Base-by-base conservation (phyloP, 2,888 invertebrate species). In the Papilio demoleus region DNA sequence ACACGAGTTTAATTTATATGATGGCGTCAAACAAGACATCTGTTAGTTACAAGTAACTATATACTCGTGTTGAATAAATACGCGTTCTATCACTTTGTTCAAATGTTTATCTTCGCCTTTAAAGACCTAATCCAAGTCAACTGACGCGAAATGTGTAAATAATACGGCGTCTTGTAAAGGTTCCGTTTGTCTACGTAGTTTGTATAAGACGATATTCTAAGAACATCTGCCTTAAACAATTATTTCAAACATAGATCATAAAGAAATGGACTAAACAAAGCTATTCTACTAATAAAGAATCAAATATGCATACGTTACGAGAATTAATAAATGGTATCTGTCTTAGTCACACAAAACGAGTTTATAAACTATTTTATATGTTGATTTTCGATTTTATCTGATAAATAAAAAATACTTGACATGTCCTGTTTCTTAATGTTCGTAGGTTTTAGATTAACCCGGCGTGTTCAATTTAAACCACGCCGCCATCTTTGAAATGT, bases 211-310 rank as follows among this genome's bases (percentile, higher is more conserved):
- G n/a, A 38, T 34, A 59, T 63, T 68, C 67, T 64, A 22, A 36
- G 68, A 68, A 68, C 68, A 63, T 68, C 68, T 68, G 68, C 68
- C 38, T 64, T 34, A 58, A 63, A 63, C 68, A 64, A 64, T 68
- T 68, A 59, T 56, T 31, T 47, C 22, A 19, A 11, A 47, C 47
- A 3, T 12, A 22, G 22, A 22, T 12, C 12, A 22, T 47, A 11
- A 4, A 47, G 47, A 22, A 22, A 22, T 22, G 47, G 47, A 47
- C 12, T 47, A 47, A 12, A 9, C 42, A 45, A 17, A 0, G 6
- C 0, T 8, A 19, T 45, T 19, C 6, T 40, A 40, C n/a, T n/a
- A 4, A 0, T 14, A 6, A n/a, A n/a, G n/a, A n/a, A n/a, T n/a
- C n/a, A n/a, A n/a, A n/a, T n/a, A n/a, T n/a, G n/a, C n/a, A n/a